Conservation (phyloP, 1,140 invertebrate genomes). For the Drosophila kikkawai region DNA sequence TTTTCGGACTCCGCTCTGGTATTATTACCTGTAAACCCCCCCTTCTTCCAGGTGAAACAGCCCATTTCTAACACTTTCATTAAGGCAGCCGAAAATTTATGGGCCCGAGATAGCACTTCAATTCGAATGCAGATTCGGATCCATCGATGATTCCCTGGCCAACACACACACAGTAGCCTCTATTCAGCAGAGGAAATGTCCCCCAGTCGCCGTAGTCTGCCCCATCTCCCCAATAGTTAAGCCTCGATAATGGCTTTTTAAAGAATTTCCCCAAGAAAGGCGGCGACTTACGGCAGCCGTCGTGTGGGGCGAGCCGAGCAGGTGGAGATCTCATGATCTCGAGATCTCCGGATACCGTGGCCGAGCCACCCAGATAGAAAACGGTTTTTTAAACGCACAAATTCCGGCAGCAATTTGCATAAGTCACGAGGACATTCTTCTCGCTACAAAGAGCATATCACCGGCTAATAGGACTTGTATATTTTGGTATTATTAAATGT, state of each 20-base stretch:
- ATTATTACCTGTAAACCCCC: slow-evolving; percentile 11
- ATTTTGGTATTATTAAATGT: slow-evolving; percentile 51
- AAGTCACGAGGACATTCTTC: slow-evolving; percentile 38
- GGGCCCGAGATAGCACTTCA: slow-evolving; percentile 57
- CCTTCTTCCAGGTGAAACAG: slow-evolving; percentile 26
- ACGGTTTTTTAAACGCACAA: slow-evolving; percentile 51
- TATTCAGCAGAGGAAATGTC: slow-evolving; percentile 52
- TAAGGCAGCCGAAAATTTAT: slow-evolving; percentile 72
- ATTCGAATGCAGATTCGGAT: slow-evolving; percentile 70
- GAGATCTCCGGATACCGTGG: not conserved
- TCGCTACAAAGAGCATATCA: slow-evolving; percentile 29
- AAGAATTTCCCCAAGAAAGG: slow-evolving; percentile 63
- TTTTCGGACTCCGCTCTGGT: slow-evolving; percentile 17
- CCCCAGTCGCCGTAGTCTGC: slow-evolving; percentile 22
- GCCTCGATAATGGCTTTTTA: slow-evolving; percentile 78
- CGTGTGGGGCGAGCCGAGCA: slow-evolving; percentile 53
- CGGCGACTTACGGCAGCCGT: slow-evolving; percentile 54
- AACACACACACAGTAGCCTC: slow-evolving; percentile 55
- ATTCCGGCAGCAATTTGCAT: slow-evolving; percentile 65
- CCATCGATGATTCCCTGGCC: slow-evolving; percentile 35
- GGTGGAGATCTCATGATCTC: slow-evolving; percentile 8
- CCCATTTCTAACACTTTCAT: slow-evolving; percentile 74
- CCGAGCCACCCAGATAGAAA: slow-evolving; percentile 67
- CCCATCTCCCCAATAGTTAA: slow-evolving; percentile 55
- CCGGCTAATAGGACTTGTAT: slow-evolving; percentile 50